Evolutionary conservation across 2,797 vertebrate genomes (phyloP).

Genomic region (Rhadinocentrus ornatus): DNA sequence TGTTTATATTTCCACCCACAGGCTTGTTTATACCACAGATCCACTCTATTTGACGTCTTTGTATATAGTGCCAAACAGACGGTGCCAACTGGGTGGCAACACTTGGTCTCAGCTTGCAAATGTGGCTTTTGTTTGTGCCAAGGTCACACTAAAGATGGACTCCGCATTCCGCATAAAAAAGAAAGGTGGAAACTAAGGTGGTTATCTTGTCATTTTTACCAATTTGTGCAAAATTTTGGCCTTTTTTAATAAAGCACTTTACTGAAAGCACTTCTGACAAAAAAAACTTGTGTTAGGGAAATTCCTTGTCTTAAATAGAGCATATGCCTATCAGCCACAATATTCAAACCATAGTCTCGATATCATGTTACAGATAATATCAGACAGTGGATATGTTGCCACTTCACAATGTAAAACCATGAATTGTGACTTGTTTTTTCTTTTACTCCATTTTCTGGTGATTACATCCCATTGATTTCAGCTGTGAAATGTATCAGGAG

Average conservation of each 20-base stretch:
- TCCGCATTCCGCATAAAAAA: not conserved
- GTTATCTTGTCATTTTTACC: not conserved
- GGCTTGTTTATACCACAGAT: conserved; percentile 69
- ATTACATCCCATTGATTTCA: not conserved
- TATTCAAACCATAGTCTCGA: not conserved
- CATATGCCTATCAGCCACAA: not conserved
- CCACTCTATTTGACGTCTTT: conserved; percentile 55
- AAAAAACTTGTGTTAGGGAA: not conserved
- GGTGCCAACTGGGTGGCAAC: conserved; percentile 48
- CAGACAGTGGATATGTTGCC: not conserved
- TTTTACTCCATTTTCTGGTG: not conserved
- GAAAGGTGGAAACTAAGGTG: not conserved
- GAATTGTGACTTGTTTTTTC: too few species aligned
- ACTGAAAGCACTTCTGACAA: not conserved
- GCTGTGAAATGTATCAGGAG: not conserved
- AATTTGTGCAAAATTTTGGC: not conserved
- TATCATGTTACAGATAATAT: not conserved
- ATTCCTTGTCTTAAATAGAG: too few species aligned
- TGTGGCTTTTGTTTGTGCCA: conserved; percentile 37
- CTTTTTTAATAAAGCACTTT: not conserved
- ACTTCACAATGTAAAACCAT: not conserved
- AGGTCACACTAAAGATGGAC: conserved; percentile 43
- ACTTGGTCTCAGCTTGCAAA: conserved; percentile 43
- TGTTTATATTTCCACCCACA: conserved; percentile 58
- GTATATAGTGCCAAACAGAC: conserved; percentile 47